A percentile compares a stretch with the other conserved stretches of the same genome.
Conservation (phyloP, 2,888 invertebrate genomes). For the Eupithecia centaureata region DNA sequence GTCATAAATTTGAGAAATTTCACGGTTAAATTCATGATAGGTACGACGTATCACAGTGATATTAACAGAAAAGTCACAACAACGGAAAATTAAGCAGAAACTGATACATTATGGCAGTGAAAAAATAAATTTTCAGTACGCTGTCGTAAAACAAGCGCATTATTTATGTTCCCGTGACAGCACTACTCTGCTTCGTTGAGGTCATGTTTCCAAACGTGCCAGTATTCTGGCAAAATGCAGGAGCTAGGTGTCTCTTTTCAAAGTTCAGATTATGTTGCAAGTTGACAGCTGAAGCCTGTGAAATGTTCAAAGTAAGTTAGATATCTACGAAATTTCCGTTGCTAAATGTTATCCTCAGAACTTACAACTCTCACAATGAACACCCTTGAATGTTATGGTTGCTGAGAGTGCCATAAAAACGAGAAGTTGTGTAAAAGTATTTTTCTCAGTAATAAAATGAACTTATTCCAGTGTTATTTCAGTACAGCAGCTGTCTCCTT, state of each 20-base stretch:
- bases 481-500: conserved; percentile 2
- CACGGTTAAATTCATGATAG: not conserved
- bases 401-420: conserved; percentile 10
- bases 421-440: conserved; percentile 10
- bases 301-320: not conserved
- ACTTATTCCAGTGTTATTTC: conserved; percentile 7
- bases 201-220: conserved; percentile 5
- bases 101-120: not conserved
- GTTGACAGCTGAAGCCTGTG: not conserved
- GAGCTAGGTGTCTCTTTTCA: not conserved
- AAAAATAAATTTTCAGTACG: not conserved
- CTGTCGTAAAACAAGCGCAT: not conserved
- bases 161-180: not conserved
- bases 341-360: not conserved
- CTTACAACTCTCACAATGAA: conserved; percentile 18
- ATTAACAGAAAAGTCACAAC: not conserved
- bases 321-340: not conserved
- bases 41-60: no score
- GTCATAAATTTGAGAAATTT: not conserved
- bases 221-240: conserved; percentile 1
- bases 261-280: conserved; percentile 3
- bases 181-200: not conserved
- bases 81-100: not conserved
- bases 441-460: conserved; percentile 14
- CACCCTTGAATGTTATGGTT: conserved; percentile 7